These are phyloP conservation scores for Gryon sp. DNA, from an alignment of 1,140 invertebrate genomes.

Conservation along the genomic window DNA sequence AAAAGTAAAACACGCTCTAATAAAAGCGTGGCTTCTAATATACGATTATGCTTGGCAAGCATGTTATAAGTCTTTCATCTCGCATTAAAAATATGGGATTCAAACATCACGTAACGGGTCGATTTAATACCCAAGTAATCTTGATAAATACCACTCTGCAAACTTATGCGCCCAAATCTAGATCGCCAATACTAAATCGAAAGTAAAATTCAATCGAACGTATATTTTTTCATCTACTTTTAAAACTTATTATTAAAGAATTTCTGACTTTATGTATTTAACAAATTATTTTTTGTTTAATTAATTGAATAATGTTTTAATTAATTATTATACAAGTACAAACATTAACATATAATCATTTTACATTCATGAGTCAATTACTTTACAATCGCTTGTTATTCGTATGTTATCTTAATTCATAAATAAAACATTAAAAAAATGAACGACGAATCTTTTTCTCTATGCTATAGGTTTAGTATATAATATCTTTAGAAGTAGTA, in stretches of 20 bases:
- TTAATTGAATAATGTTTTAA: no score
- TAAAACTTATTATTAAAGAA: no score
- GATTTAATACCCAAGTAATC: constrained; percentile 62
- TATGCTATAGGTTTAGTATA: constrained; percentile 17
- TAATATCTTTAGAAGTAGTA: constrained; percentile 20
- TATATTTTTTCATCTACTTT: background rate
- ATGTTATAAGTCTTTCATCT: constrained; percentile 61
- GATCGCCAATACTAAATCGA: constrained; percentile 13
- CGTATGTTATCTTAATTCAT: constrained; percentile 10
- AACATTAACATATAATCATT: no score
- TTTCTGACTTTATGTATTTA: no score
- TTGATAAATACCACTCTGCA: constrained; percentile 38
- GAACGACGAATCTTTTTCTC: no score
- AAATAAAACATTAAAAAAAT: constrained; percentile 12
- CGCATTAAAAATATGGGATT: constrained; percentile 55
- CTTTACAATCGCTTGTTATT: no score
- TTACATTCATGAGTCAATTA: no score
- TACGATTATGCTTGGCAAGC: constrained; percentile 52
- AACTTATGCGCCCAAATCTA: constrained; percentile 46
- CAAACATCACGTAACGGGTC: constrained; percentile 43
- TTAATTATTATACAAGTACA: no score
- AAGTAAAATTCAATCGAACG: constrained; percentile 40
- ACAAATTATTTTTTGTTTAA: background rate
- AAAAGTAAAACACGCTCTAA: constrained; percentile 42
- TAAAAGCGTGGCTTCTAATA: constrained; percentile 50